Base-by-base conservation (phyloP, 1,140 invertebrate species). In the Drosophila gunungcola region DNA sequence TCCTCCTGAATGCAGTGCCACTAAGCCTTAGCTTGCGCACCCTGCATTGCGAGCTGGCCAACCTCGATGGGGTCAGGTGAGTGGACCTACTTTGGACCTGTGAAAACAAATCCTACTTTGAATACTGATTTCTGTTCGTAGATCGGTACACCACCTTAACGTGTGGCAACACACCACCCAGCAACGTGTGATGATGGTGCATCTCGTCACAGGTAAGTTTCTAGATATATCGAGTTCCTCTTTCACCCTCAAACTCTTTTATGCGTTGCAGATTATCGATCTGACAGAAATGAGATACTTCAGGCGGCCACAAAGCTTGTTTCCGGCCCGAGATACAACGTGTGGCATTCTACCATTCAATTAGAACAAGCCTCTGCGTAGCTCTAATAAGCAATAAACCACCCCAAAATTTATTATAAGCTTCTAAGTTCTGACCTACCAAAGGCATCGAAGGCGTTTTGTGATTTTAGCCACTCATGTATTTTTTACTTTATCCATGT, bases 1-100 rank as follows among this genome's bases (percentile, higher is more conserved):
- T 98, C 65, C 93, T 98, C 25, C 94, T 98, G 94, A 97, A 98
- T 93, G 96, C 95, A 68, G 95, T 95, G 78, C 97, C 96, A 3
- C 83, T 84, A 4, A 92, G 93, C 60, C 92, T 97, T 64, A 78
- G 68, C 12, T n/a, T 90, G 12, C 78, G 86, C 11, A 86, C 92
- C 21, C 90, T 96, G 2, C 73, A 92, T 49, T 73, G 89, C 54
- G 93, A 94, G 51, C 92, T 97, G 42, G 91, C 93, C 29, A 92
- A 92, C 10, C 92, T 97, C 21, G 85, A 93, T 11, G 96, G 96
- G 13, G 96, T 97, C 16, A 93, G 94, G 77, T 95, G 27, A 81
- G 79, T 34, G 3, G 10, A 4, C 1, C 5, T 16, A n/a, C 3
- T 0, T 21, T 21, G 0, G 16, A 21, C 9, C 11, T 11, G 12